Evolutionary conservation across 2,888 invertebrate species (phyloP), one percentile per base, ranked within the genome.

Genomic region (Unio delphinus): DNA sequence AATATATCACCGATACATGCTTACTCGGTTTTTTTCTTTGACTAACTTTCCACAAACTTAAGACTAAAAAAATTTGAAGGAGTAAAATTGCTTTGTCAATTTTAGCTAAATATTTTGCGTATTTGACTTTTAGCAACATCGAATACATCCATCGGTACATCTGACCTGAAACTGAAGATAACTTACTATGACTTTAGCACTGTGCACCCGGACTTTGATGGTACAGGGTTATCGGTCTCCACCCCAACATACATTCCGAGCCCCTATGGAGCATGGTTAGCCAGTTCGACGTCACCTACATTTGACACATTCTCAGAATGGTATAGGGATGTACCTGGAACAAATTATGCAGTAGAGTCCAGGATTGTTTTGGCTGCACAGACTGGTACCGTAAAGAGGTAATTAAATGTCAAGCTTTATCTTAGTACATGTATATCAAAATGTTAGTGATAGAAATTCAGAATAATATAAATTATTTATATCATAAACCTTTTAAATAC

Each of bases 231-330:
- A 45, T 15, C 73, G 0, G 56, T 77, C 15, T 64, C 66, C 20
- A 60, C 68, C 18, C 83, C 83, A 6, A 66, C 70, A 2, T 83
- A 81, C 62, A 79, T 83, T 8, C 73, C 79, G 55, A 82, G 82
- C 71, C 80, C 80, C 0, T 82, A 79, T 65, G 82, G 80, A 3
- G 74, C 78, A 28, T 82, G 82, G 82, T 79, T 82, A 8, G 67
- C 76, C 58, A 65, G 69, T 20, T 81, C 83, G 5, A 45, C 55
- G 55, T 77, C 69, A 11, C 85, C 84, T 0, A 75, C 74, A 5
- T 30, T 76, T 4, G 84, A 84, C 67, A 75, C 81, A 15, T 84
- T 85, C 69, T 83, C 83, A 18, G 77, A 79, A 20, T 86, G 85
- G 84, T 86, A 76, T 69, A 61, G 74, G 30, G 23, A 57, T 45